phyloP scores from a whole-genome alignment of 2,113 vertebrate genomes.

The Notothenia coriiceps region DNA sequence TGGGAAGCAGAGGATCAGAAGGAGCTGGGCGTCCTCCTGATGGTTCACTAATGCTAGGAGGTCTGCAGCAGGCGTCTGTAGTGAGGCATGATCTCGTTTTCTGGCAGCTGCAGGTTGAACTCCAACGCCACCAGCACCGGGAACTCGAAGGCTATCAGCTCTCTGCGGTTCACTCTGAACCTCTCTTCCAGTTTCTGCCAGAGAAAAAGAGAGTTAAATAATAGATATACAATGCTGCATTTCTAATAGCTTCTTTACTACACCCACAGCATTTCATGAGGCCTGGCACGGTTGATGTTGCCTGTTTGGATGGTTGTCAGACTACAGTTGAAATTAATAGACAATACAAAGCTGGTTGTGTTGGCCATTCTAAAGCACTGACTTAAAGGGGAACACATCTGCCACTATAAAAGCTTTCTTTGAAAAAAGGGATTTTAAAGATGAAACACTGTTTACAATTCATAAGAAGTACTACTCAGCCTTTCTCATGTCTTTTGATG shows the following conservation, averaged over 20 bases:
- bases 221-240: background rate
- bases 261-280: background rate
- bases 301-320: background rate
- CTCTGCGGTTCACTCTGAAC: slow-evolving; percentile 95
- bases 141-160: slow-evolving; percentile 98
- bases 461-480: background rate
- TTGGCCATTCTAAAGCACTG: too few relatives aligned
- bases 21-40: slow-evolving; percentile 74
- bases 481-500: background rate
- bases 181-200: slow-evolving; percentile 98
- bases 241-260: background rate
- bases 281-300: background rate
- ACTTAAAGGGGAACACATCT: background rate
- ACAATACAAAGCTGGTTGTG: too few relatives aligned
- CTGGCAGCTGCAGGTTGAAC: slow-evolving; percentile 96
- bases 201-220: slow-evolving; percentile 17
- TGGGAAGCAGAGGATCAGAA: slow-evolving; percentile 49
- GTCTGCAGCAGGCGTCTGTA: slow-evolving; percentile 96
- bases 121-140: slow-evolving; percentile 97
- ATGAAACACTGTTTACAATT: background rate
- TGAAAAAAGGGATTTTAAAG: background rate
- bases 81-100: slow-evolving; percentile 97
- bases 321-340: background rate
- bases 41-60: slow-evolving; percentile 89
- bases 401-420: background rate